phyloP scores from a whole-genome alignment of 2,113 vertebrate species.

The human (Homo sapiens) region DNA sequence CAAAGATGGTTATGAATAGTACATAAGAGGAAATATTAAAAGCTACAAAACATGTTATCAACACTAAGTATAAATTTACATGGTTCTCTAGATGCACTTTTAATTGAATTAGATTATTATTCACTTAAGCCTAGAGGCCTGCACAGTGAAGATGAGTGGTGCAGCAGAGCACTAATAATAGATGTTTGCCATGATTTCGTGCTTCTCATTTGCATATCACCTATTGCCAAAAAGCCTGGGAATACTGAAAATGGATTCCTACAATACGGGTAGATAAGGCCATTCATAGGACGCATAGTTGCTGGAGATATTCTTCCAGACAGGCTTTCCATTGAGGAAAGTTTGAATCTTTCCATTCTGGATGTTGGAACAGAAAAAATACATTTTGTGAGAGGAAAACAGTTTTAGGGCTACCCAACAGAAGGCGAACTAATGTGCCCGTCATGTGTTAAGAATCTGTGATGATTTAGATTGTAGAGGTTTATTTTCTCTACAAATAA shows the following conservation, averaged over 20 bases:
- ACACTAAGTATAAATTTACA: conserved; percentile 55
- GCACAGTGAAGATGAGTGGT: conserved; percentile 10
- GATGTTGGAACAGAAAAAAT: neutral
- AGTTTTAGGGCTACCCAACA: neutral
- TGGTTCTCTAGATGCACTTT: conserved; percentile 58
- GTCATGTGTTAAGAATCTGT: neutral
- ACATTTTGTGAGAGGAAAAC: neutral
- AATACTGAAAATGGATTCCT: neutral
- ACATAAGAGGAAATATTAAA: conserved; percentile 31
- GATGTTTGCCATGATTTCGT: neutral
- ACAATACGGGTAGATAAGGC: neutral
- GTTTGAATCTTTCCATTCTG: neutral
- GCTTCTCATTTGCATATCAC: conserved; percentile 26
- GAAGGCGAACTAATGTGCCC: neutral
- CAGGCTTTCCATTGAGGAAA: neutral
- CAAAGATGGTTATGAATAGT: conserved; percentile 33
- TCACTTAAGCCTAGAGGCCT: conserved; percentile 58
- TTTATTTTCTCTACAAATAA: neutral
- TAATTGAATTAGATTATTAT: conserved; percentile 72
- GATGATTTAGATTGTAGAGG: neutral
- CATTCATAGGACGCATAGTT: neutral
- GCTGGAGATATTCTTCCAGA: neutral
- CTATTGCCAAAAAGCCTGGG: neutral
- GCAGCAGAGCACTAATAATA: neutral
- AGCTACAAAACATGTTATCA: conserved; percentile 46